Evolutionary conservation across 2,888 invertebrate species (phyloP), one percentile per base, ranked within the genome.

Genomic region (Habroteleia sp.): DNA sequence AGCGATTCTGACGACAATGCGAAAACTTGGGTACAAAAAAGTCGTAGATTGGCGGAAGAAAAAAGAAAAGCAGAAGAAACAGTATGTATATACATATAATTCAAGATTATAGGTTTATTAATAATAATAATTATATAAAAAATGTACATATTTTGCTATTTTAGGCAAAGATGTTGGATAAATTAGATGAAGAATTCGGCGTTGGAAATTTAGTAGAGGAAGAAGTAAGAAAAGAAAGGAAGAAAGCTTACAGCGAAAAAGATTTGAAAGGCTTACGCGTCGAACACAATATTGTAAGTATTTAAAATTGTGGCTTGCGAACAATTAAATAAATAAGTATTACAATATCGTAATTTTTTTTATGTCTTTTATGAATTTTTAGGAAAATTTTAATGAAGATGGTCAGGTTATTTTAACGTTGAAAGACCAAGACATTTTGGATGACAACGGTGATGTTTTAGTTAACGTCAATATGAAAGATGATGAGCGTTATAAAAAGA

Each of bases 131-230:
- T 3, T 6, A 27, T 23, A n/a, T n/a, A n/a, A n/a, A n/a, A n/a
- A n/a, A n/a, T n/a, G n/a, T n/a, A n/a, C n/a, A n/a, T n/a, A n/a
- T n/a, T n/a, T n/a, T n/a, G n/a, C n/a, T 74, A 80, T 80, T 82
- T 3, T 85, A 95, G 96, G 98, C 97, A 13, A 97, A 96, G 87
- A 92, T 96, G 91, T 89, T 99, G 84, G 97, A 98, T 89, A 97
- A 98, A 89, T 92, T 99, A 91, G 99, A 99, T 89, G 95, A 93
- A 79, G 97, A 96, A 87, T 98, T 98, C 91, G 98, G 97, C 20
- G 93, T 97, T 72, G 92, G 93, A 7, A 94, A 94, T 81, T 90
- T 97, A 42, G 92, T 98, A n/a, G 94, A 95, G 77, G 93, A 95
- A 79, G 96, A 96, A 82, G 91, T 92, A 77, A 89, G 90, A 46